Evolutionary conservation across 2,888 invertebrate genomes (phyloP), one percentile per base, ranked within the genome.

Genomic region (Pollenia labialis): DNA sequence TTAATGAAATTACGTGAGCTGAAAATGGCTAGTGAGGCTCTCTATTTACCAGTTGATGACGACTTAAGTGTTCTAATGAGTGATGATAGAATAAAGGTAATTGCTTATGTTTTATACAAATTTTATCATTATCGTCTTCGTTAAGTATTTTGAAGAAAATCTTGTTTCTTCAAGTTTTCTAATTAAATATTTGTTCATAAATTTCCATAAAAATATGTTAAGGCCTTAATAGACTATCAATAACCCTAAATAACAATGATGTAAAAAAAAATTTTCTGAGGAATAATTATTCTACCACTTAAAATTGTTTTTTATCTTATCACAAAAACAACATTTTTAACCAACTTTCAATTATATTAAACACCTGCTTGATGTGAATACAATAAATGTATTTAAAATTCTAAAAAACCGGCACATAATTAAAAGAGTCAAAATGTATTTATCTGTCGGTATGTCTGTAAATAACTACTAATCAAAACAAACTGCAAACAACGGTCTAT

Each of bases 21-120:
- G 69, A 96, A 97, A 85, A 95, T 97, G 7, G 98, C 98, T 0
- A 97, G 97, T 91, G 97, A 97, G 92, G 97, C 97, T 0, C 94
- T 98, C 46, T 94, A 96, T 90, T 96, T 96, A 71, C 98, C 98
- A 7, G 95, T 98, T 4, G 97, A 97, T 90, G 97, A 97, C 88
- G 98, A 98, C 91, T 94, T 97, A 66, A 95, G 95, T 42, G 95
- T 95, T 91, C 93, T 96, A 62, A 95, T 95, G 18, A 96, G 96
- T 68, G 95, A 96, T 48, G 95, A 95, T 89, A 94, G 94, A 89
- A 94, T 95, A 84, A 93, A 93, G 91, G 95, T 95, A 91, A 92
- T 32, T 6, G 6, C 32, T 32, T 32, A 6, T 32, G 32, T 32
- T 32, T 32, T 32, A 32, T 32, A 32, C 0, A 32, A 32, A 6